Conservation (phyloP, 2,113 vertebrate genomes). For the Protobothrops flavoviridis region DNA sequence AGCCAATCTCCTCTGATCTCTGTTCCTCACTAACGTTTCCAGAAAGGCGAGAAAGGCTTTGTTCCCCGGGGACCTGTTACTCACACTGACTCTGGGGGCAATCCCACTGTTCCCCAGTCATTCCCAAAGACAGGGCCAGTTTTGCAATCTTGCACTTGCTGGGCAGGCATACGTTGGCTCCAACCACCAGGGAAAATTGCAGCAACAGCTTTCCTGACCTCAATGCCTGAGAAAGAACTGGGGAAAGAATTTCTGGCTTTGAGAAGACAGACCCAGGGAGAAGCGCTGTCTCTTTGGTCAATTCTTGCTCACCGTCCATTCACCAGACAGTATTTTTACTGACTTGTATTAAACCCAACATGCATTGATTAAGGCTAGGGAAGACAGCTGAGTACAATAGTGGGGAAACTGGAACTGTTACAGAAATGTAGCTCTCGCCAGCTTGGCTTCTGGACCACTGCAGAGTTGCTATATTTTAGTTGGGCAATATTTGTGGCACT, state of each 20-base stretch:
- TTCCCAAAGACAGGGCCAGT: background rate
- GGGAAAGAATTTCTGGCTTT: background rate
- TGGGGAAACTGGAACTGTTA: background rate
- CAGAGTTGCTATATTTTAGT: background rate
- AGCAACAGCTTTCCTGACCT: background rate
- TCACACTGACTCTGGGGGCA: background rate
- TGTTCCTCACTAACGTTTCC: background rate
- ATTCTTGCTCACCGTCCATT: background rate
- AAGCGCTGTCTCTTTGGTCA: background rate
- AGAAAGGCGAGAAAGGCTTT: background rate
- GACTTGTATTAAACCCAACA: background rate
- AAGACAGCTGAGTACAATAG: background rate
- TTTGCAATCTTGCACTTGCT: background rate
- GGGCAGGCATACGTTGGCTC: background rate
- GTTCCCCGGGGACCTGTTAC: background rate
- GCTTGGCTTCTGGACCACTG: background rate
- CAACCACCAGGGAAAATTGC: background rate
- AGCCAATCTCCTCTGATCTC: conserved; percentile 11
- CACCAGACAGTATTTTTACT: background rate
- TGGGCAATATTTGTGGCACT: background rate
- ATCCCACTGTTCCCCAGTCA: background rate
- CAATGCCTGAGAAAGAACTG: background rate
- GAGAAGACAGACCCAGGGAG: background rate
- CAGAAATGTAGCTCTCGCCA: background rate
- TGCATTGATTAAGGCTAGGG: background rate